Evolutionary conservation across 2,113 vertebrate species (phyloP), one percentile per base, ranked within the genome.

Genomic region (Brachyistius frenatus): DNA sequence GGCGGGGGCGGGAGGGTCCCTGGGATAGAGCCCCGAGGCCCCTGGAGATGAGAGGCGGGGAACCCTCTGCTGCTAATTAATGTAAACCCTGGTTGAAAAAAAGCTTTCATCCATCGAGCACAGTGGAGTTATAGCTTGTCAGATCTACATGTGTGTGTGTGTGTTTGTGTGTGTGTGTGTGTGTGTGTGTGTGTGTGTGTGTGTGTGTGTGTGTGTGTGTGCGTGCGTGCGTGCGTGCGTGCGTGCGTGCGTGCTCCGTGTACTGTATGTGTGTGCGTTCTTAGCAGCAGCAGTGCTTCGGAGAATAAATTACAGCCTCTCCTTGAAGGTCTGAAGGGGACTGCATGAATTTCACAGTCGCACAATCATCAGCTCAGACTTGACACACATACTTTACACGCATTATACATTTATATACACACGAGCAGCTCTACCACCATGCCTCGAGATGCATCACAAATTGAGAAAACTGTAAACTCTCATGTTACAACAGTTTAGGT

Each of bases 321-420:
- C 75, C 86, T 87, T 76, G 76, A 71, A 78, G 79, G 84, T 86
- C 67, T 89, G 73, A 85, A 71, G 80, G 80, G 80, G 75, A 89
- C 83, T 73, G 84, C 86, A 89, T 89, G 86, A 83, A 91, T 93
- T 92, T 89, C 78, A 91, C 88, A 89, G 87, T 70, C 73, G 80
- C 88, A 81, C 75, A 88, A 84, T 80, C 74, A 72, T 85, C 80
- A 82, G 66, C 44, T 73, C 79, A 62, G 75, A 52, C 53, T 70
- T 58, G 47, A 76, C 73, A 72, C 56, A 60, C 72, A 83, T 41
- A 35, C 39, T 23, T 23, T 23, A 9, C 39, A 41, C 39, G 9
- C 39, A 39, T 37, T 44, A 67, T 50, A 33, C 37, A 55, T 14
- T 33, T 36, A 49, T 13, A 35, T 46, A 60, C 67, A 36, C 36